Percentiles rank a stretch among this genome's conserved stretches.
phyloP scores from a whole-genome alignment of 2,888 invertebrate species.

The Amblyjoppa fuscipennis region DNA sequence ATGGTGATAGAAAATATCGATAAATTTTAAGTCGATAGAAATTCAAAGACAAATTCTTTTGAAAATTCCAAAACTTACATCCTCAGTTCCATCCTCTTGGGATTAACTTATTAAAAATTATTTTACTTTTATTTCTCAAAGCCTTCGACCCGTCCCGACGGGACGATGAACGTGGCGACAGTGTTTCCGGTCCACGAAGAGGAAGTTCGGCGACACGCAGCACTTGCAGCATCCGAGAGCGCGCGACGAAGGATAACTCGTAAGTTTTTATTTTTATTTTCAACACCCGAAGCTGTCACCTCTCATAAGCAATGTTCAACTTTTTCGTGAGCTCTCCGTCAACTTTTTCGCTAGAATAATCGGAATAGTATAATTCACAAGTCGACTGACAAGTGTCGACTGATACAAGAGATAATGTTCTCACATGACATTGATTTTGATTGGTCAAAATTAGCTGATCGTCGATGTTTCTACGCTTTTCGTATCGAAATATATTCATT shows the following conservation, averaged over 20 bases:
- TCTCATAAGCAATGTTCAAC: not conserved
- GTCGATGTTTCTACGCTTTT: no score
- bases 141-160: slow-evolving; percentile 61
- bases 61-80: not conserved
- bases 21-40: not conserved
- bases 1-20: not conserved
- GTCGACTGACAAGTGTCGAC: no score
- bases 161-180: slow-evolving; percentile 80
- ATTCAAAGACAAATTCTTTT: not conserved
- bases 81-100: not conserved
- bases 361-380: not conserved
- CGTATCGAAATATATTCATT: no score
- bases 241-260: slow-evolving; percentile 62
- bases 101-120: no score
- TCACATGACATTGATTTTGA: no score
- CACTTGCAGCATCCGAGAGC: slow-evolving; percentile 58
- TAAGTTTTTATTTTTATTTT: slow-evolving; percentile 60
- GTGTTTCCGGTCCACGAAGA: slow-evolving; percentile 79
- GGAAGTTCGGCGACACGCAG: slow-evolving; percentile 64
- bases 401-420: no score
- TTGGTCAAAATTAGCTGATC: no score
- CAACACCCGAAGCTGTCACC: not conserved
- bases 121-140: slow-evolving; percentile 10
- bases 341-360: not conserved
- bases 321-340: not conserved